These are phyloP conservation scores for Maniola hyperantus DNA, from an alignment of 2,888 invertebrate genomes.

Conservation along the genomic window DNA sequence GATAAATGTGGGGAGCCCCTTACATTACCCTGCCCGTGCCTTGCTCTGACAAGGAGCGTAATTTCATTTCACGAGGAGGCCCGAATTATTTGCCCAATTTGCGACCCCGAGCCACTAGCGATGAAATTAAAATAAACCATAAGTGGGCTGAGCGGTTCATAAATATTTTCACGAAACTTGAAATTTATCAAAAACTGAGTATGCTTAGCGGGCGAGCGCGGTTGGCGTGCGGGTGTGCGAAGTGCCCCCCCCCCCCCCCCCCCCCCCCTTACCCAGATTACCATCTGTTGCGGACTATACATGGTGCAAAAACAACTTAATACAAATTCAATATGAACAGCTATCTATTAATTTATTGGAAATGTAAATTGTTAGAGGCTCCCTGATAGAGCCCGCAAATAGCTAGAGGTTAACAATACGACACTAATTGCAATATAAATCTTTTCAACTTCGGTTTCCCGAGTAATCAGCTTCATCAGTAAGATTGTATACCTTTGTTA, in stretches of 20 bases:
- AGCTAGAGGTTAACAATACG: constrained; percentile 12
- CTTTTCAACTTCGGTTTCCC: constrained; percentile 5
- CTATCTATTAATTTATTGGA: background rate
- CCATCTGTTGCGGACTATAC: too few species aligned
- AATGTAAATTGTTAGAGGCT: background rate
- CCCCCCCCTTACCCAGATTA: too few species aligned
- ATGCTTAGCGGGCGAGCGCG: too few species aligned
- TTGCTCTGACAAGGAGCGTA: constrained; percentile 35
- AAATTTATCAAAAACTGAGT: background rate
- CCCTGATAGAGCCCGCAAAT: background rate
- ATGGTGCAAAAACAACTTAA: too few species aligned
- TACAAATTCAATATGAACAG: background rate
- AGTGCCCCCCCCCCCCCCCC: too few species aligned
- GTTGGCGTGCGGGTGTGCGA: too few species aligned
- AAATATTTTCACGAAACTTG: constrained; percentile 23
- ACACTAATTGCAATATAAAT: constrained; percentile 25
- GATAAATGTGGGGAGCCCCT: constrained; percentile 8
- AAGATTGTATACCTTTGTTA: background rate
- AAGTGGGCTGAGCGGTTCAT: constrained; percentile 23
- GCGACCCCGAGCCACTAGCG: constrained; percentile 19
- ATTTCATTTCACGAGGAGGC: constrained; percentile 56
- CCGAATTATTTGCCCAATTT: constrained; percentile 52
- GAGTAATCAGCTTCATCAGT: constrained; percentile 9
- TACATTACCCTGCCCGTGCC: background rate
- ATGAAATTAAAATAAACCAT: constrained; percentile 32